Conservation (phyloP, 2,113 vertebrate species). For the Leptosomus discolor region DNA sequence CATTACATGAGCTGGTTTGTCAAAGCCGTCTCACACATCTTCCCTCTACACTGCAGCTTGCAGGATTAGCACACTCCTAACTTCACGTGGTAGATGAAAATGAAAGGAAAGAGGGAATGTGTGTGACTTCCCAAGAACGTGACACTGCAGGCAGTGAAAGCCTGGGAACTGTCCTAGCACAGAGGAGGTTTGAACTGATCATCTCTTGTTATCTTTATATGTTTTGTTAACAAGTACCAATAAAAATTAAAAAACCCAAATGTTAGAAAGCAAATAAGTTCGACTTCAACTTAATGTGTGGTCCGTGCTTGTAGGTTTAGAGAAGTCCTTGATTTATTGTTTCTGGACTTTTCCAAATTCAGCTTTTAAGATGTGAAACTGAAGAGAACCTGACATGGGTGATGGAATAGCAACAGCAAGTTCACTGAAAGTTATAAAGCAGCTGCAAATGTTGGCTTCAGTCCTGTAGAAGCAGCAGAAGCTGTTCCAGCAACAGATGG, state of each 20-base stretch:
- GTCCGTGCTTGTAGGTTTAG: background rate
- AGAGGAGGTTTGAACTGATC: background rate
- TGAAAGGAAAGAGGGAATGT: background rate
- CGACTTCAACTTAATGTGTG: background rate
- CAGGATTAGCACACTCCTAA: background rate
- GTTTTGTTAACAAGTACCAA: background rate
- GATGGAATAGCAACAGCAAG: background rate
- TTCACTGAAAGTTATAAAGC: background rate
- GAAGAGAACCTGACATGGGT: background rate
- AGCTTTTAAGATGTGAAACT: background rate
- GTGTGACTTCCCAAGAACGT: background rate
- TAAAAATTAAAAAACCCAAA: background rate
- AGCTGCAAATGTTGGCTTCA: conserved; percentile 38
- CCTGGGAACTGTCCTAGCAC: background rate
- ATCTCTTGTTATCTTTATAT: background rate
- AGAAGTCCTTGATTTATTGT: background rate
- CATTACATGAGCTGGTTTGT: background rate
- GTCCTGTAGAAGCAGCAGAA: background rate
- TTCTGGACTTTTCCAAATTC: background rate
- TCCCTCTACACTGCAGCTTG: background rate
- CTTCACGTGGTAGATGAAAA: accelerated
- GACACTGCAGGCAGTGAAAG: background rate
- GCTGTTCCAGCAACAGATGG: background rate
- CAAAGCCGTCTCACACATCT: background rate
- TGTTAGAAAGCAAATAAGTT: background rate